Evolutionary conservation across 2,113 vertebrate genomes (phyloP).

Genomic region (Epinephelus moara): DNA sequence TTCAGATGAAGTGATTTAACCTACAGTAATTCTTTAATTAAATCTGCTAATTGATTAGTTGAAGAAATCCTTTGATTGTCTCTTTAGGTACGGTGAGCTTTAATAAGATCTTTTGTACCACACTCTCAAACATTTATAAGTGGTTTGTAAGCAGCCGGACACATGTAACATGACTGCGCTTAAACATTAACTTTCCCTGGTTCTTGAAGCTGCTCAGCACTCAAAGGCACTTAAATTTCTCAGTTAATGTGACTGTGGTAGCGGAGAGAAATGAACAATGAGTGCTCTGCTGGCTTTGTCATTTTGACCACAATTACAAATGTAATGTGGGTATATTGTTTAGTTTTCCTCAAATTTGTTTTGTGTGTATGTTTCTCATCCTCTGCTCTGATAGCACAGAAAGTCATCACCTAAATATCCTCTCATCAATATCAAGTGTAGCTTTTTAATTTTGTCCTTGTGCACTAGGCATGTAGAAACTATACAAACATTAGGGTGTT

Average conservation of each 20-base stretch:
- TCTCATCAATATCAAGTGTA: neutral
- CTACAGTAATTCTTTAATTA: neutral
- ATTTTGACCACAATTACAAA: neutral
- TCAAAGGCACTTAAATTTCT: neutral
- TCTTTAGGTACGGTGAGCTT: neutral
- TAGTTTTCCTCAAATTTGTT: neutral
- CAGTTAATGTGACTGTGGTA: neutral
- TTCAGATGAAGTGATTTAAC: too few relatives aligned
- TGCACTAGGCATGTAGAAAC: neutral
- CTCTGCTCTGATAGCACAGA: neutral
- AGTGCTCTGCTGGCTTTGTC: neutral
- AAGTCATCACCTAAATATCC: neutral
- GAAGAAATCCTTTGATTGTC: neutral
- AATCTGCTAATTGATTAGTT: neutral
- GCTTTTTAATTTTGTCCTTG: neutral
- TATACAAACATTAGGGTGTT: rapidly evolving
- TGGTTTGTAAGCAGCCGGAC: neutral
- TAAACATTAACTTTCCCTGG: neutral
- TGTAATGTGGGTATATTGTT: neutral
- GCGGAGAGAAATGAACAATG: neutral
- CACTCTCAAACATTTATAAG: neutral
- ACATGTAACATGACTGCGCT: neutral
- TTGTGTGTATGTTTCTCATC: neutral
- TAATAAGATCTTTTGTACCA: neutral
- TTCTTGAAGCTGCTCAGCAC: neutral